Conservation (phyloP, 2,113 vertebrate species). For the Ginglymostoma cirratum region DNA sequence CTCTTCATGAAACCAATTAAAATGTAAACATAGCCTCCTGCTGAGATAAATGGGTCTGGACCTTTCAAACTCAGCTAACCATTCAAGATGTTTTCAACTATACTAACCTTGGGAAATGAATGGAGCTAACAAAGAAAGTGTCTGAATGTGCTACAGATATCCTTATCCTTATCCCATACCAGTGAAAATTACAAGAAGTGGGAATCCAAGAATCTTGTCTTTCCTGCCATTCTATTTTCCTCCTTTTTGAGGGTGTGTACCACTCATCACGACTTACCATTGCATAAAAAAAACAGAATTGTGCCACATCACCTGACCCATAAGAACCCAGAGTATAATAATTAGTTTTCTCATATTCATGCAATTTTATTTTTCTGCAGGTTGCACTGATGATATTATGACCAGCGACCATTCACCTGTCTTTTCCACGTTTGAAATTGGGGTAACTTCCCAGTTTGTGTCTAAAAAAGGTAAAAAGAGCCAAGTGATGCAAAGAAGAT, state of each 20-base stretch:
- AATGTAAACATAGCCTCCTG: no score
- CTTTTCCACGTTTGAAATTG: conserved; percentile 77
- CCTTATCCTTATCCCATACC: no score
- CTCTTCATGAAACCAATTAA: no score
- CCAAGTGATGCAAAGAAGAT: neutral
- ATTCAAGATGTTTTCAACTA: no score
- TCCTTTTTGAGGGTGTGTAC: neutral
- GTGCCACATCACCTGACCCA: neutral
- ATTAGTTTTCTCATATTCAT: neutral
- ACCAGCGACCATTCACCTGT: conserved; percentile 81
- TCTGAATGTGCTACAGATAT: no score
- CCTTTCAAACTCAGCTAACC: no score
- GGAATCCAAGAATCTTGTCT: no score
- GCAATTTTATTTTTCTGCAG: conserved; percentile 47
- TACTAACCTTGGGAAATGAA: no score
- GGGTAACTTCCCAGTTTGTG: conserved; percentile 60
- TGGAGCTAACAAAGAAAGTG: no score
- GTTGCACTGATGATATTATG: conserved; percentile 77
- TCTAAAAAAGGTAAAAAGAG: conserved; percentile 62
- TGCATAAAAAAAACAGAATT: neutral
- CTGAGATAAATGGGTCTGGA: no score
- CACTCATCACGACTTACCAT: neutral
- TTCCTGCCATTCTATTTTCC: no score
- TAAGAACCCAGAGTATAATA: neutral
- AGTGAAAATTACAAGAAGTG: no score